Evolutionary conservation across 2,113 vertebrate species (phyloP).

Genomic region (Pogona vitticeps): DNA sequence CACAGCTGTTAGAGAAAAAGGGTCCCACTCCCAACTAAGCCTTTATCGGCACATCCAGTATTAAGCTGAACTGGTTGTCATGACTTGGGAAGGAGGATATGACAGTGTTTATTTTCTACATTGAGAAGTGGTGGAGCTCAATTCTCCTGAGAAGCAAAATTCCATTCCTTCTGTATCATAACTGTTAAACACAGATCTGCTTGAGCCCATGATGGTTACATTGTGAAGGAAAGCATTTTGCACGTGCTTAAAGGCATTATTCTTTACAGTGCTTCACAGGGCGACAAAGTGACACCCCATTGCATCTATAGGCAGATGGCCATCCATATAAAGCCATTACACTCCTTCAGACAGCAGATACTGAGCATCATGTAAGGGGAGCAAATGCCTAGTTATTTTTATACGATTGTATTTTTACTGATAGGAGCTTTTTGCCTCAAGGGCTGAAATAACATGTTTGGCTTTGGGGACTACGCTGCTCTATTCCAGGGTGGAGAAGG

Average conservation of each 20-base stretch:
- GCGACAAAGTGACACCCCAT: neutral
- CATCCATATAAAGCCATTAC: too few relatives aligned
- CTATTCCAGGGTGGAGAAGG: too few relatives aligned
- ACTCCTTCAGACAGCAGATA: too few relatives aligned
- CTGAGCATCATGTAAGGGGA: too few relatives aligned
- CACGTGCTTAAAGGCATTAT: neutral
- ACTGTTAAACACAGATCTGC: neutral
- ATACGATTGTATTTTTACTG: too few relatives aligned
- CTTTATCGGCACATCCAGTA: neutral
- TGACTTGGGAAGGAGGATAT: neutral
- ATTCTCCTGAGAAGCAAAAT: neutral
- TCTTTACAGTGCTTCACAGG: neutral
- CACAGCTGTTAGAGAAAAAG: neutral
- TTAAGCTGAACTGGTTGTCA: neutral
- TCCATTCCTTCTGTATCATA: neutral
- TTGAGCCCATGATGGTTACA: too few relatives aligned
- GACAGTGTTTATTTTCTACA: neutral
- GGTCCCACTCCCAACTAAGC: neutral
- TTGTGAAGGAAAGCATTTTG: too few relatives aligned
- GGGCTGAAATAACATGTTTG: too few relatives aligned
- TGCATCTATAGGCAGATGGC: neutral
- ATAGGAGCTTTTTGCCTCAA: too few relatives aligned
- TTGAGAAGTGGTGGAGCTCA: neutral
- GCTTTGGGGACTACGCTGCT: too few relatives aligned
- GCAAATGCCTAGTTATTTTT: too few relatives aligned